These are phyloP conservation scores for Pegoplata infirma DNA, from an alignment of 2,888 invertebrate species.

Conservation along the genomic window DNA sequence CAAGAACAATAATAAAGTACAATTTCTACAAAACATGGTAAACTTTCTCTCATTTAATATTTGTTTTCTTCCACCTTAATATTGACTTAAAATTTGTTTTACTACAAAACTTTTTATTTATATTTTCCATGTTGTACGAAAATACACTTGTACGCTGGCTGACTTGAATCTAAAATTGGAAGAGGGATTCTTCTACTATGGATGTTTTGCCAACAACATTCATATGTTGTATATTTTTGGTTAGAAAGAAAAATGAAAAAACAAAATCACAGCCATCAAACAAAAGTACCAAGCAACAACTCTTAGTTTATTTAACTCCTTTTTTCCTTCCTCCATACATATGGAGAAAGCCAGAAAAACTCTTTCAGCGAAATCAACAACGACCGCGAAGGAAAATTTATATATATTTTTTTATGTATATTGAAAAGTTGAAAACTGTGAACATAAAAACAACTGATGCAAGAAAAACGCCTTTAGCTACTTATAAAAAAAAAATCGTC, in stretches of 20 bases:
- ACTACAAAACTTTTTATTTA: constrained; percentile 2
- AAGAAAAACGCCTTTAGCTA: constrained; percentile 41
- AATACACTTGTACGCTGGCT: no score
- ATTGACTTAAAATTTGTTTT: constrained; percentile 46
- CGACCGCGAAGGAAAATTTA: constrained; percentile 24
- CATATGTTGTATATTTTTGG: constrained; percentile 7
- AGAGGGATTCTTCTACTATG: constrained; percentile 18
- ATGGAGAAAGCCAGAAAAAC: not conserved
- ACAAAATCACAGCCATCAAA: constrained; percentile 28
- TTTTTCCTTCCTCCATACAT: not conserved
- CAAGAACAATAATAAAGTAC: constrained; percentile 11
- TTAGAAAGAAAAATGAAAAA: constrained; percentile 12
- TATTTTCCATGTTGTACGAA: not conserved
- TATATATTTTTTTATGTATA: no score
- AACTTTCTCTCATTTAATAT: constrained; percentile 41
- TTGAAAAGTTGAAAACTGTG: constrained; percentile 36
- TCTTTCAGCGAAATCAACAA: constrained; percentile 3
- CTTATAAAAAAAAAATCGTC: constrained; percentile 33
- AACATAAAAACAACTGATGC: constrained; percentile 38
- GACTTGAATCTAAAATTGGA: constrained; percentile 2
- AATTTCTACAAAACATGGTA: constrained; percentile 6
- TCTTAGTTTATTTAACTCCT: constrained; percentile 11
- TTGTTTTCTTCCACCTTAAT: constrained; percentile 47
- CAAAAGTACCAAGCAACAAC: constrained; percentile 2
- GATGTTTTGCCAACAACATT: constrained; percentile 10